Percentiles rank a stretch among this genome's conserved stretches.
phyloP scores from a whole-genome alignment of 1,140 invertebrate species.

The Drosophila virilis region DNA sequence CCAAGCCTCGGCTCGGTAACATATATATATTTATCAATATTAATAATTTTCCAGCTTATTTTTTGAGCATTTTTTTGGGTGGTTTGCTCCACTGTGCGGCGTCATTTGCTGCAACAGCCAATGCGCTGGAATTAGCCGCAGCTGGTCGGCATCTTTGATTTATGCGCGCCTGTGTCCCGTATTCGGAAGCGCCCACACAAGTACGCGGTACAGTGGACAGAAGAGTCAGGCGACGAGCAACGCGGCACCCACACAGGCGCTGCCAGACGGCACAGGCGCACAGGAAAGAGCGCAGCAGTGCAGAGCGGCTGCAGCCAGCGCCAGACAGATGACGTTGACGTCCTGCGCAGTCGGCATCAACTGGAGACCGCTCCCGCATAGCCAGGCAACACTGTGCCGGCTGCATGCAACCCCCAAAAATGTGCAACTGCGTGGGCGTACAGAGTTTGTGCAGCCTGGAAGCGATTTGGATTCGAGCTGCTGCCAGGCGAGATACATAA shows the following conservation, averaged over 20 bases:
- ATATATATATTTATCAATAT: not conserved
- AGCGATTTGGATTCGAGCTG: constrained; percentile 20
- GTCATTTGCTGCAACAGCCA: constrained; percentile 27
- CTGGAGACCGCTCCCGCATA: not conserved
- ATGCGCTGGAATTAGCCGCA: constrained; percentile 37
- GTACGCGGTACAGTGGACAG: constrained; percentile 7
- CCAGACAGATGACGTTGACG: constrained; percentile 17
- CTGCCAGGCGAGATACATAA: constrained; percentile 54
- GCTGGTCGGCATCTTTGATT: constrained; percentile 19
- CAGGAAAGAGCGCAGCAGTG: constrained; percentile 45
- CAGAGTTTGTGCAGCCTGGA: constrained; percentile 63
- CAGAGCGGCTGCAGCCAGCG: not conserved
- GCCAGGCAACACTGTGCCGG: constrained; percentile 31
- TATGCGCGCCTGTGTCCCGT: constrained; percentile 64
- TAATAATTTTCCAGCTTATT: not conserved
- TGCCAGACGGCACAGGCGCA: constrained; percentile 60
- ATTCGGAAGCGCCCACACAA: constrained; percentile 65
- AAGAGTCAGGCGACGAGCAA: not conserved
- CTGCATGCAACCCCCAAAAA: constrained; percentile 60
- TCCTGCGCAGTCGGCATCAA: constrained; percentile 38
- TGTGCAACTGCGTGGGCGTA: constrained; percentile 42
- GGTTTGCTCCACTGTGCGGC: constrained; percentile 26
- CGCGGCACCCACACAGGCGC: constrained; percentile 61
- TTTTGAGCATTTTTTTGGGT: not conserved
- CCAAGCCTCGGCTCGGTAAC: no score